These are phyloP conservation scores for Pterostichus niger DNA, from an alignment of 2,888 invertebrate species.

Conservation along the genomic window DNA sequence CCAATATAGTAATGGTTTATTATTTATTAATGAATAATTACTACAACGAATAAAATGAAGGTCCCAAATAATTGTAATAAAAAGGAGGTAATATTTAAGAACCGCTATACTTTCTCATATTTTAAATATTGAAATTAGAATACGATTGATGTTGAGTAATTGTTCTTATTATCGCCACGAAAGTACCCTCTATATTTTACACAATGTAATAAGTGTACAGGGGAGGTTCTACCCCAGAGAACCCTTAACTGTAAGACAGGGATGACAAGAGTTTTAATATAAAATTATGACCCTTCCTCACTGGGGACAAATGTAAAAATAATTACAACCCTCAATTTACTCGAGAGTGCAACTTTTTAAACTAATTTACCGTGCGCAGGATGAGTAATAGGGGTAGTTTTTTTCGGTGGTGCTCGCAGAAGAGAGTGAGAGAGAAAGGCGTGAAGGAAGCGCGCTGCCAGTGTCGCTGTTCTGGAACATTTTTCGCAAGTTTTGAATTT, in stretches of 20 bases:
- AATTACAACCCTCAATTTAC: constrained; percentile 73
- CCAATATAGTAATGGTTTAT: too few species aligned
- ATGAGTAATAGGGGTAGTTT: constrained; percentile 71
- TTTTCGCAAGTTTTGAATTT: constrained; percentile 64
- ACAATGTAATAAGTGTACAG: constrained; percentile 43
- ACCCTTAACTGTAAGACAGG: constrained; percentile 45
- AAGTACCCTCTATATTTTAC: constrained; percentile 20
- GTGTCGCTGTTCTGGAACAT: constrained; percentile 55
- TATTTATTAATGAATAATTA: too few species aligned
- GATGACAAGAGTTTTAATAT: constrained; percentile 70
- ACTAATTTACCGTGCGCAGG: constrained; percentile 71
- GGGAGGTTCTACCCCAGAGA: constrained; percentile 29
- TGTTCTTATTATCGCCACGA: background rate
- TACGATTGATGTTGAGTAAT: too few species aligned
- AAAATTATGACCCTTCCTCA: constrained; percentile 69
- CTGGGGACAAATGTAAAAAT: constrained; percentile 72
- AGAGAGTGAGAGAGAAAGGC: constrained; percentile 50
- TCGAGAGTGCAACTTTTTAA: constrained; percentile 71
- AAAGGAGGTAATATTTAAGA: too few species aligned
- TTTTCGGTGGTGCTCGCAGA: constrained; percentile 71
- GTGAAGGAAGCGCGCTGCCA: constrained; percentile 34
- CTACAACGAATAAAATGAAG: too few species aligned
- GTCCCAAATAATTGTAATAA: too few species aligned
- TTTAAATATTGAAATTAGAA: too few species aligned
- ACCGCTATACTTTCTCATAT: too few species aligned